A percentile compares a stretch with the other conserved stretches of the same genome.
Conservation (phyloP, 2,888 invertebrate species). For the Hyposoter dolosus region DNA sequence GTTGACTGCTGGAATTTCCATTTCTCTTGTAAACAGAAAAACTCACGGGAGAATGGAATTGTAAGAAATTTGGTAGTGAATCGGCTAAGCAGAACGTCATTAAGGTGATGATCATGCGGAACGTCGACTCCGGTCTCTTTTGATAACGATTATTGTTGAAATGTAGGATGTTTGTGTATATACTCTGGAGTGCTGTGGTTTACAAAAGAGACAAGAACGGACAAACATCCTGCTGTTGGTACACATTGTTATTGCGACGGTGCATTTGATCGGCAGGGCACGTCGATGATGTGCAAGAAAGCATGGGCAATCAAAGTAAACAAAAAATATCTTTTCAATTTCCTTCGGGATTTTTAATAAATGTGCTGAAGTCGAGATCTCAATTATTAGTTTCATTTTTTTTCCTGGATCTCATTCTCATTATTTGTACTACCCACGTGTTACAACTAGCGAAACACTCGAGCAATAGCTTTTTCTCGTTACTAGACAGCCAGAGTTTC, state of each 20-base stretch:
- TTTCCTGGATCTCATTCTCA: slow-evolving; percentile 66
- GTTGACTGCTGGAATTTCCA: background rate
- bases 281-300: slow-evolving; percentile 31
- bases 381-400: slow-evolving; percentile 81
- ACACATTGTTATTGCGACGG: slow-evolving; percentile 27
- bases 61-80: slow-evolving; percentile 9
- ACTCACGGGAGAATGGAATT: background rate
- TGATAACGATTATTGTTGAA: background rate
- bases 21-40: background rate
- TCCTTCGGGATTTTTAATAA: slow-evolving; percentile 33
- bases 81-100: slow-evolving; percentile 4
- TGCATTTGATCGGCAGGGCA: slow-evolving; percentile 36
- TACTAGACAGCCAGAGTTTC: slow-evolving; percentile 25
- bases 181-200: background rate
- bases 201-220: background rate
- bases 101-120: slow-evolving; percentile 33
- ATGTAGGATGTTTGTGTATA: background rate
- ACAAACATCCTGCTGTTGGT: slow-evolving; percentile 48
- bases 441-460: background rate
- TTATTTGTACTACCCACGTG: slow-evolving; percentile 35
- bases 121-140: slow-evolving; percentile 5
- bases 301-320: slow-evolving; percentile 39
- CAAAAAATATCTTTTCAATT: slow-evolving; percentile 34
- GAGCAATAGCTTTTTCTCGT: slow-evolving; percentile 28
- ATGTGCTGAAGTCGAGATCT: slow-evolving; percentile 66